Base-by-base conservation (phyloP, 2,797 vertebrate genomes). In the Xerus rutilus region DNA sequence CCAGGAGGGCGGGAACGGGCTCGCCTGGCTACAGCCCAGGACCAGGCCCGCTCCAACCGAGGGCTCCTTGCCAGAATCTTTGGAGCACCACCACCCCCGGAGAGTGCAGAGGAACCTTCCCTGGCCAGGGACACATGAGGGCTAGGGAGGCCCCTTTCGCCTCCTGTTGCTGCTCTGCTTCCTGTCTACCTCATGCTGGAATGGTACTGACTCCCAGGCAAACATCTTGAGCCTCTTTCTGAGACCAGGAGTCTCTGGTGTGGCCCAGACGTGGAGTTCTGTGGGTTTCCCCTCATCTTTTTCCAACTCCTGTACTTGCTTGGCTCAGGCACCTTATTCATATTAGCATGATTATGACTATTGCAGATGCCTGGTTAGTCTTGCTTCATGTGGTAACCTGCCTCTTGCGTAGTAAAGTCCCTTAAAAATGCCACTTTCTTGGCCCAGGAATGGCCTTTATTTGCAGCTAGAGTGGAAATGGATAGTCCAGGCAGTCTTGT, bases 61-160 rank as follows among this genome's bases (percentile, higher is more conserved):
- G 99, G 99, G 0, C 98, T 99, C 76, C 98, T 99, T 74, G 98
- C 99, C 45, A 99, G 98, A 97, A 99, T 99, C 94, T 99, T 99
- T 98, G 99, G 98, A 89, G 95, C 98, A 52, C 43, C 91, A 1
- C 14, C 59, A 3, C 76, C 86, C 3, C 45, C 97, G 43, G 94
- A 90, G 35, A 86, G 11, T 52, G 21, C 0, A 15, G 45, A 77
- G 57, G n/a, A 45, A 32, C 47, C 72, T 2, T 86, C 30, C 5
- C 35, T 11, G 7, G 17, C 10, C 28, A 88, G 45, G 45, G 78
- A 83, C 78, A 86, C 67, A 5, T 97, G 89, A 91, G 62, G 21
- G 35, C 0, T 21, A 32, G 49, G 7, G 54, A 76, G 52, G 43
- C 12, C 35, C 20, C n/a, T 59, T 70, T 25, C 18, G 17, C 5